Conservation (phyloP, 2,797 vertebrate species). For the Acridotheres tristis region DNA sequence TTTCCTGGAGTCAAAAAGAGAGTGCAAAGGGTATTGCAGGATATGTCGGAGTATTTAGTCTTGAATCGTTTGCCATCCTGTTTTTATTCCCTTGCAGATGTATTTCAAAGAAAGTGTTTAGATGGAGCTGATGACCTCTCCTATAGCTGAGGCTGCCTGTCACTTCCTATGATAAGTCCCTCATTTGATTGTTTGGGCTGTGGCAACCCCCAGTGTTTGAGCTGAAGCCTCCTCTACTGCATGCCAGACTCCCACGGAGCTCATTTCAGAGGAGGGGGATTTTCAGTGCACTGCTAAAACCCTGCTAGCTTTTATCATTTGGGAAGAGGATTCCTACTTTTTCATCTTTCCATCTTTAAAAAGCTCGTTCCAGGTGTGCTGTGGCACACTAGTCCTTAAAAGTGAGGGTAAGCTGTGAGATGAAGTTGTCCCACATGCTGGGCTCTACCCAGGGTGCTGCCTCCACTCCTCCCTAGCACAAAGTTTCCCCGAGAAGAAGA, state of each 20-base stretch:
- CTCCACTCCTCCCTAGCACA: background rate
- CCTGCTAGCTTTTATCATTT: background rate
- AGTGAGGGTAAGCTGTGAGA: background rate
- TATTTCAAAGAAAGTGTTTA: constrained; percentile 50
- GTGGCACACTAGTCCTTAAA: background rate
- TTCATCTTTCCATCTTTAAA: background rate
- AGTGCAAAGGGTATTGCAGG: constrained; percentile 58
- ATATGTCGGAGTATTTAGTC: constrained; percentile 16
- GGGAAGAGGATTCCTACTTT: background rate
- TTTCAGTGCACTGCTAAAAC: background rate
- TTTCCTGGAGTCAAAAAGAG: constrained; percentile 48
- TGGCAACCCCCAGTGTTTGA: background rate
- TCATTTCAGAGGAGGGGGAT: background rate
- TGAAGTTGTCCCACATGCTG: background rate
- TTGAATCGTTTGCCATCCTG: constrained; percentile 44
- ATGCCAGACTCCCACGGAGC: accelerated
- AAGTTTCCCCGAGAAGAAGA: background rate
- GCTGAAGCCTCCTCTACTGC: background rate
- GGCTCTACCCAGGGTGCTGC: constrained; percentile 25
- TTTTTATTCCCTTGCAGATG: constrained; percentile 40
- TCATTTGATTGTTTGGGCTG: background rate
- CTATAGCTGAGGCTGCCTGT: background rate
- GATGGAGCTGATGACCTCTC: background rate
- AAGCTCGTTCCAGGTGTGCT: background rate
- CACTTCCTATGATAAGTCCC: constrained; percentile 25